Evolutionary conservation across 2,888 invertebrate genomes (phyloP), one percentile per base, ranked within the genome.

Genomic region (Unio pictorum): DNA sequence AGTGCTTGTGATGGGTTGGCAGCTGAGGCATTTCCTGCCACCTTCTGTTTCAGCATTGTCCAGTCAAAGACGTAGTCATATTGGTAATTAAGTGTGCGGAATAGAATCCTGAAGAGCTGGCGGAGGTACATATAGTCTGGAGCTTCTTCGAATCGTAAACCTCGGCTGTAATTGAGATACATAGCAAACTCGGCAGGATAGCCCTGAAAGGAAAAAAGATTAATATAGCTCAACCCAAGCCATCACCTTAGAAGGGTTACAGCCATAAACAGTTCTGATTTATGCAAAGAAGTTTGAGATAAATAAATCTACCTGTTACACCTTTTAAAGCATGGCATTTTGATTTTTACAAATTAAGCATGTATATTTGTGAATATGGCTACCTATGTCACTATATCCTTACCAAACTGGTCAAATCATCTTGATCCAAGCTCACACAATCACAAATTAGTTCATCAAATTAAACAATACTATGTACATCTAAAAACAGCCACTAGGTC

Each of bases 81-180:
- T 92, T 98, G 97, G 91, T 99, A 98, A 93, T 98, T 99, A 90
- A 99, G 94, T 84, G 99, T 99, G 91, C 99, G 96, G 93, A 99
- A 99, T 90, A 99, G 93, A 91, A 99, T 99, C 91, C 99, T 95
- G 93, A 96, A 98, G 90, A 98, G 92, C 92, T 99, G 99, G 90
- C 99, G 94, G 87, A 99, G 94, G 93, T 99, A 99, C 98, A 99
- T 98, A 92, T 99, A 99, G 92, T 99, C 99, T 28, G 99, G 99
- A 74, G 95, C 94, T 91, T 99, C 99, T 91, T 99, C 99, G 91
- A 99, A 99, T 85, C 97, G 94, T 89, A 99, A 93, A 70, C 98
- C 98, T 90, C 99, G 95, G 91, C 98, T 97, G 92, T 99, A 99
- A 93, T 99, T 99, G 91, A 99, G 93, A 93, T 99, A 99, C 98